Evolutionary conservation across 2,888 invertebrate species (phyloP).

Genomic region (Netelia inedita): DNA sequence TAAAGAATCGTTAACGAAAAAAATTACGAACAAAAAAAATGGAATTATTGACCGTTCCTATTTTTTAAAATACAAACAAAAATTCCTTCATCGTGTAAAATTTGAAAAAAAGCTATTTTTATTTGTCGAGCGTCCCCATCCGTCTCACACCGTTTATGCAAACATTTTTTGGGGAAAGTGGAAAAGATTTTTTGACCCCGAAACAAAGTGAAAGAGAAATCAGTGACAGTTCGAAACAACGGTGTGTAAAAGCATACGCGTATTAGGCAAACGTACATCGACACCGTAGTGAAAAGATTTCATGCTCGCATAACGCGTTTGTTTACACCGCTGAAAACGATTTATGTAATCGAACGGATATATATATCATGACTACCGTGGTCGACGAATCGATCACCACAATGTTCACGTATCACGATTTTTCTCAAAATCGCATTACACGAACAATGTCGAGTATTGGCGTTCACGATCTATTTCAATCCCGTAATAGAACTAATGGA

Average conservation of each 20-base stretch:
- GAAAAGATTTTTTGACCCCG: neutral
- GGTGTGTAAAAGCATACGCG: slow-evolving; percentile 25
- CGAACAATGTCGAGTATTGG: neutral
- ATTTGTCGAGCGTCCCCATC: neutral
- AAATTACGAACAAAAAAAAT: slow-evolving; percentile 12
- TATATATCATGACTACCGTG: slow-evolving; percentile 7
- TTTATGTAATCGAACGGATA: slow-evolving; percentile 54
- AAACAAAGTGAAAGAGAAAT: slow-evolving; percentile 63
- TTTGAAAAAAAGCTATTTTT: neutral
- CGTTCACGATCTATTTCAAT: neutral
- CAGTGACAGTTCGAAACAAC: slow-evolving; percentile 69
- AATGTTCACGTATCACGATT: slow-evolving; percentile 29
- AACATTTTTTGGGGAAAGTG: neutral
- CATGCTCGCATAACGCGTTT: slow-evolving; percentile 15
- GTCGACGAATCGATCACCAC: slow-evolving; percentile 19
- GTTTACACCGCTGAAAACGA: slow-evolving; percentile 19
- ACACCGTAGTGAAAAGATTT: neutral
- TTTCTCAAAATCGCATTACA: neutral
- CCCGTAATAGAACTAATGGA: neutral
- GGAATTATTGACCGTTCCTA: slow-evolving; percentile 7
- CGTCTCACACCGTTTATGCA: neutral
- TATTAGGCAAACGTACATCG: neutral
- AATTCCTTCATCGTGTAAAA: slow-evolving; percentile 4
- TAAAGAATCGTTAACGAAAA: neutral
- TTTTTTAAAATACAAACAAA: slow-evolving; percentile 5